A percentile compares a stretch with the other conserved stretches of the same genome.
phyloP scores from a whole-genome alignment of 1,140 invertebrate genomes.

The Colletes latitarsis region DNA sequence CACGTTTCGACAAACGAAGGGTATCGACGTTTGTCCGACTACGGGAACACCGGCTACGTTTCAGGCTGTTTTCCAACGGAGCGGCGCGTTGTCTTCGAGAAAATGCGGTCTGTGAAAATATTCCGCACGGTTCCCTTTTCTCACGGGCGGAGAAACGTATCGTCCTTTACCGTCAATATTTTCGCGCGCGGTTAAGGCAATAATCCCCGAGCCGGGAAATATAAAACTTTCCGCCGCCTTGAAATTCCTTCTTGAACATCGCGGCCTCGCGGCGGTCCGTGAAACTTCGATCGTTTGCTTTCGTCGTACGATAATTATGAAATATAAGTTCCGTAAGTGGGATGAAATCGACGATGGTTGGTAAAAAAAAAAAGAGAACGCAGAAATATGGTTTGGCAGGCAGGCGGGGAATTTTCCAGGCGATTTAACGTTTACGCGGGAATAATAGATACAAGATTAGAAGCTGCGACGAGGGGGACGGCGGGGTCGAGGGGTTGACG shows the following conservation, averaged over 20 bases:
- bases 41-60: not conserved
- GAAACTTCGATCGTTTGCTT: too few relatives aligned
- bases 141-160: not conserved
- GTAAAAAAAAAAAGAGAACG: not conserved
- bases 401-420: constrained; percentile 21
- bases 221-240: not conserved
- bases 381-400: not conserved
- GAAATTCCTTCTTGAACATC: not conserved
- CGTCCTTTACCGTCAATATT: not conserved
- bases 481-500: not conserved
- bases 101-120: constrained; percentile 21
- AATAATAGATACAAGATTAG: constrained; percentile 43
- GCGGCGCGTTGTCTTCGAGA: constrained; percentile 8
- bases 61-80: constrained; percentile 16
- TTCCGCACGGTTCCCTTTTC: not conserved
- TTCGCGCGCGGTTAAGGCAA: not conserved
- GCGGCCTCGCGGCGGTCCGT: too few relatives aligned
- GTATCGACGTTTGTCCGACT: constrained; percentile 40
- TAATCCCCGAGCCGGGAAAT: not conserved
- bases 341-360: too few relatives aligned
- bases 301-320: too few relatives aligned
- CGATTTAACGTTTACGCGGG: constrained; percentile 29
- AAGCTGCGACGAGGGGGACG: not conserved
- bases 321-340: too few relatives aligned
- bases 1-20: constrained; percentile 11